Evolutionary conservation across 1,140 invertebrate genomes (phyloP).

Genomic region (Brachionus koreanus): DNA sequence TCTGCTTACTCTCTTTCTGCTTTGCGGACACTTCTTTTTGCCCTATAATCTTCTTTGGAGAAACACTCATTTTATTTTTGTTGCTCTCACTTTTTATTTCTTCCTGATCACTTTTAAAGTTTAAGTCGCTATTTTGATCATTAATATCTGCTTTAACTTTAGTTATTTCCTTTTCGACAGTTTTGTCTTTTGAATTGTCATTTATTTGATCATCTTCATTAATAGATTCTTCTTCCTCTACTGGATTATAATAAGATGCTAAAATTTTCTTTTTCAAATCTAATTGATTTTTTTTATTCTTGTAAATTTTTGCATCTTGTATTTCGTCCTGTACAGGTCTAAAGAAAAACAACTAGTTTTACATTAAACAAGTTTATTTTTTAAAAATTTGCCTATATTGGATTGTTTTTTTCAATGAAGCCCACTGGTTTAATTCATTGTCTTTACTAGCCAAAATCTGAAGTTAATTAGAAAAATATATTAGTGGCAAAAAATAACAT

Average conservation of each 20-base stretch:
- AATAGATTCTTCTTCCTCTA: constrained; percentile 47
- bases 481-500: background rate
- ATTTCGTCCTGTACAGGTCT: constrained; percentile 13
- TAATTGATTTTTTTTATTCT: constrained; percentile 41
- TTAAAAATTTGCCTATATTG: constrained; percentile 62
- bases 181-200: constrained; percentile 43
- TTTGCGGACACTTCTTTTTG: background rate
- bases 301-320: constrained; percentile 3
- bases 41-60: background rate
- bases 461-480: constrained; percentile 48
- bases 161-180: background rate
- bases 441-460: constrained; percentile 84
- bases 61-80: background rate
- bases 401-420: constrained; percentile 81
- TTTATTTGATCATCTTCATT: constrained; percentile 40
- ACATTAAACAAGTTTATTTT: background rate
- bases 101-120: background rate
- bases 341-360: background rate
- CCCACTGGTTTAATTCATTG: constrained; percentile 89
- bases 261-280: background rate
- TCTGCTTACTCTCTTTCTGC: background rate
- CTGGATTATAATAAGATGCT: constrained; percentile 34
- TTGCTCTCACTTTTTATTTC: background rate
- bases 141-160: background rate
- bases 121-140: background rate